Conservation (phyloP, 2,797 vertebrate species). For the Notoglanidium macrostoma region DNA sequence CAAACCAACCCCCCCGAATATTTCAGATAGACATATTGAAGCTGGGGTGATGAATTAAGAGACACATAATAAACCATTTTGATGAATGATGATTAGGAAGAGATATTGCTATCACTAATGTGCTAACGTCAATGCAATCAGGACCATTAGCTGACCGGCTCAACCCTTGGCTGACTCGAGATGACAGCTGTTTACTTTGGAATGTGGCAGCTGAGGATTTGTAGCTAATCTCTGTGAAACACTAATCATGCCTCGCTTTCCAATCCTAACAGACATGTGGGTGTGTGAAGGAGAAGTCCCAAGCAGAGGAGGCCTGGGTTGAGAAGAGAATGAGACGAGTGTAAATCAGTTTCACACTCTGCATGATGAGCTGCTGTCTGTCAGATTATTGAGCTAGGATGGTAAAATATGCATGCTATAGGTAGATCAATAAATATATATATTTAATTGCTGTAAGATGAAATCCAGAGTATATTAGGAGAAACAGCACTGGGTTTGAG, state of each 20-base stretch:
- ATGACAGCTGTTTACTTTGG: slow-evolving; percentile 59
- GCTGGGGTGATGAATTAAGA: neutral
- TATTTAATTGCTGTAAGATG: neutral
- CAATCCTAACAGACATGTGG: slow-evolving; percentile 25
- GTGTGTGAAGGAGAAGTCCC: slow-evolving; percentile 2
- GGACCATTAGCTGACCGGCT: slow-evolving; percentile 38
- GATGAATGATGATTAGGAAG: slow-evolving; percentile 41
- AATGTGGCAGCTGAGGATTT: slow-evolving; percentile 61
- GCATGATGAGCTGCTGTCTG: slow-evolving; percentile 5
- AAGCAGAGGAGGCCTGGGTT: neutral
- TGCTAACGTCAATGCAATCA: slow-evolving; percentile 23
- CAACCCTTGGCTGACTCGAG: slow-evolving; percentile 18
- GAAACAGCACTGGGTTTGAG: neutral
- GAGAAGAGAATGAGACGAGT: slow-evolving; percentile 12
- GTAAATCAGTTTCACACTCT: neutral
- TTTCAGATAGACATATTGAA: neutral
- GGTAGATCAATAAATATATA: neutral
- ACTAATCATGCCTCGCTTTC: slow-evolving; percentile 48
- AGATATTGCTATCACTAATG: slow-evolving; percentile 16
- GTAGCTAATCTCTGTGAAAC: slow-evolving; percentile 57
- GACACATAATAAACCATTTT: slow-evolving; percentile 29
- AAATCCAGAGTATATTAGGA: neutral
- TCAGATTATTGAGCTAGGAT: slow-evolving; percentile 26
- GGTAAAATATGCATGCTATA: neutral
- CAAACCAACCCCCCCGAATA: neutral